Conservation (phyloP, 2,113 vertebrate species). For the Perca fluviatilis region DNA sequence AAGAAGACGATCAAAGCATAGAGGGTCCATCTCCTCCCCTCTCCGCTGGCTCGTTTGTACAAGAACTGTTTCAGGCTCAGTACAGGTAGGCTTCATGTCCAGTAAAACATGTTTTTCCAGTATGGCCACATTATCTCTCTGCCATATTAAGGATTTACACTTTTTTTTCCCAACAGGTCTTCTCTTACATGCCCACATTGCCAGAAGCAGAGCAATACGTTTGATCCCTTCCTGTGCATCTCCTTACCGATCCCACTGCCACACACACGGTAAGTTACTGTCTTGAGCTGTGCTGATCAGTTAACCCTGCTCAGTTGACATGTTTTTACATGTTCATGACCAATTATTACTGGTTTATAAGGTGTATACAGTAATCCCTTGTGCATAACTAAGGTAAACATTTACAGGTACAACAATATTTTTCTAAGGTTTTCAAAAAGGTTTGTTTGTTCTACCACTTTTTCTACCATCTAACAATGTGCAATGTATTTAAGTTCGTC, state of each 20-base stretch:
- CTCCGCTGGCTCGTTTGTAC: conserved; percentile 94
- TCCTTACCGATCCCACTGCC: conserved; percentile 96
- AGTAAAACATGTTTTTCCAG: not conserved
- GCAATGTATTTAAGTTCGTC: not conserved
- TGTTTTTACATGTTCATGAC: conserved; percentile 25
- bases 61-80: conserved; percentile 98
- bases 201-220: conserved; percentile 99
- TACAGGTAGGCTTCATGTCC: conserved; percentile 87
- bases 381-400: not conserved
- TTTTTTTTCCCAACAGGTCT: conserved; percentile 84
- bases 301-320: not conserved
- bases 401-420: not conserved
- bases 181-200: conserved; percentile 98
- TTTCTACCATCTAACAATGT: conserved; percentile 5
- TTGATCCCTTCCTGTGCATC: conserved; percentile 98
- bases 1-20: conserved; percentile 88
- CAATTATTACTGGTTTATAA: not conserved
- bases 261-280: conserved; percentile 91
- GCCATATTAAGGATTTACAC: conserved; percentile 16
- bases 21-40: conserved; percentile 93
- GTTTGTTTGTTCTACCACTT: not conserved
- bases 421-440: not conserved
- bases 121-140: not conserved
- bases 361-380: not conserved
- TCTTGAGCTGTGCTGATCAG: not conserved